phyloP scores from a whole-genome alignment of 64 coral and sea anemone genomes.

The Acropora tenuis region DNA sequence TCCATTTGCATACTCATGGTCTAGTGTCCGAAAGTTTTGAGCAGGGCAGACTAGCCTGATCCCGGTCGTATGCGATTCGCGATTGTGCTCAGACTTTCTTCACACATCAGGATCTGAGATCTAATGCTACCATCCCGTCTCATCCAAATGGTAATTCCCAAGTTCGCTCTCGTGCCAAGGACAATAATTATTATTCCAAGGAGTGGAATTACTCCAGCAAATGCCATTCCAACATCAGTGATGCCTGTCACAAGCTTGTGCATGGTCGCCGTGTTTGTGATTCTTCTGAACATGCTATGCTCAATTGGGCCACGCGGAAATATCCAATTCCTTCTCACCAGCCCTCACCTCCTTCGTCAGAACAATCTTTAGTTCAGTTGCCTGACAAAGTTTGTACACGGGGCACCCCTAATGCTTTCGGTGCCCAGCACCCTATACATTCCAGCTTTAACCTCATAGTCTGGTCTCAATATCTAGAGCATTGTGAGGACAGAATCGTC shows the following conservation, averaged over 20 bases:
- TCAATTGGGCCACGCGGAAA: slow-evolving; percentile 12
- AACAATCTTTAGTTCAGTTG: background rate
- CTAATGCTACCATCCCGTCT: background rate
- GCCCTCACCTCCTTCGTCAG: background rate
- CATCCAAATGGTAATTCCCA: background rate
- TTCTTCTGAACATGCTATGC: slow-evolving; percentile 34
- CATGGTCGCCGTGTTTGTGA: slow-evolving; percentile 29
- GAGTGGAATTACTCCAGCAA: slow-evolving; percentile 13
- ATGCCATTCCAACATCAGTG: slow-evolving; percentile 12
- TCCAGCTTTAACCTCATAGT: background rate
- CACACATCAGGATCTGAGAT: slow-evolving; percentile 33
- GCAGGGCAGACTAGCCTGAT: slow-evolving; percentile 27
- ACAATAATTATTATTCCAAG: background rate
- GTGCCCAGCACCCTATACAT: background rate
- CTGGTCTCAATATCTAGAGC: slow-evolving; percentile 37
- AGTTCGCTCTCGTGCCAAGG: background rate
- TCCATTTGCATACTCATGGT: slow-evolving; percentile 54
- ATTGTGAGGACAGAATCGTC: slow-evolving; percentile 19
- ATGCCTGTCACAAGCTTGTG: background rate
- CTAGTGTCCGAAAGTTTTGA: slow-evolving; percentile 34
- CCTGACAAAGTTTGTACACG: background rate
- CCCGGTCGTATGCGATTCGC: background rate
- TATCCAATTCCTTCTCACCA: background rate
- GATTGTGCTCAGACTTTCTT: slow-evolving; percentile 55
- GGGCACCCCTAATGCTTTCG: slow-evolving; percentile 13